These are phyloP conservation scores for Doryteuthis pealeii DNA, from an alignment of 1,140 invertebrate genomes.

Conservation along the genomic window DNA sequence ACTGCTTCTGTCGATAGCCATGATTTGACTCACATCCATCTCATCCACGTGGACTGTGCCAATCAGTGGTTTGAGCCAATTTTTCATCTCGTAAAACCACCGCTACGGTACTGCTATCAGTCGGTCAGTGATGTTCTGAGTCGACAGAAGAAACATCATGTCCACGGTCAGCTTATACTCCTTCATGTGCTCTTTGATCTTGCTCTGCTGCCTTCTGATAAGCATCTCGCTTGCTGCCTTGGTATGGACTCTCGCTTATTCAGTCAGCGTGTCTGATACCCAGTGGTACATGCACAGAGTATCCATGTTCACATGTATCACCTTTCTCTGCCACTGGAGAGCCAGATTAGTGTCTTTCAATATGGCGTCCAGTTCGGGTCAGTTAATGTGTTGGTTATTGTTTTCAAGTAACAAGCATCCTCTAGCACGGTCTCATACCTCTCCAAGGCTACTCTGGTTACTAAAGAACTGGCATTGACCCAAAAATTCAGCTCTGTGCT, in stretches of 20 bases:
- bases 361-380: too few relatives aligned
- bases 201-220: neutral
- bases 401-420: too few relatives aligned
- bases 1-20: neutral
- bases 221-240: neutral
- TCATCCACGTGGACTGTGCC: neutral
- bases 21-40: neutral
- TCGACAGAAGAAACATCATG: neutral
- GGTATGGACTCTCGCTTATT: neutral
- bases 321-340: neutral
- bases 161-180: neutral
- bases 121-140: neutral
- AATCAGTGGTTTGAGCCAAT: neutral
- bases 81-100: neutral
- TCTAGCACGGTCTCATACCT: too few relatives aligned
- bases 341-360: neutral
- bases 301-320: neutral
- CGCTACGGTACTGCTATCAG: neutral
- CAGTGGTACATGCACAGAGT: neutral
- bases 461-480: too few relatives aligned
- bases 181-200: neutral
- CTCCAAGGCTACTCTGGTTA: too few relatives aligned
- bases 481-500: too few relatives aligned
- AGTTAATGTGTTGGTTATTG: too few relatives aligned
- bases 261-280: neutral